Evolutionary conservation across 2,888 invertebrate genomes (phyloP), one percentile per base, ranked within the genome.

Genomic region (Arrhopalites spinosus): DNA sequence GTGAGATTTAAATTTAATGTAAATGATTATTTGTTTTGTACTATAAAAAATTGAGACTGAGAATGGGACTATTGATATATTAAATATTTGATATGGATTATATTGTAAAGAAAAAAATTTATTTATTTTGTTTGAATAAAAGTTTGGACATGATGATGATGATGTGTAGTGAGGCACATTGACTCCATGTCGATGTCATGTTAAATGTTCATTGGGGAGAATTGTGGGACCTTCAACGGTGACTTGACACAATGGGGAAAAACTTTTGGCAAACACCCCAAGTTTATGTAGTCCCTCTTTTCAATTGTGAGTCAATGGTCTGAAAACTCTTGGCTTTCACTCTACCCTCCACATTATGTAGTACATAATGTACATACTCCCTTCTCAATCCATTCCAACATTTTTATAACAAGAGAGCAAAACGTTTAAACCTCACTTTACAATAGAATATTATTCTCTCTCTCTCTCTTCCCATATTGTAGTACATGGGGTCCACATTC

Each of bases 181-280:
- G n/a, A n/a, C n/a, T 47, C 53, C 23, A 23, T 20, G 53, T 17
- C 23, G 53, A 53, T 20, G 13, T 61, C 13, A 23, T 27, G n/a
- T 61, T 15, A 59, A 63, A 29, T 63, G 27, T n/a, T 25, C 30
- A 27, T 29, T 15, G 20, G 30, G 30, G 36, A 36, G 5, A 36
- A 36, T 3, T 36, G 36, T 36, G 36, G 56, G 70, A 70, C 70
- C 70, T 70, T 56, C 70, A 30, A 36, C 29, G 70, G 70, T 56
- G 70, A 70, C 27, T n/a, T 70, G 70, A 56, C 56, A 70, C 56
- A 70, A 70, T 70, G 56, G 64, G n/a, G n/a, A n/a, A n/a, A 17
- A 64, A 64, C 64, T 64, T 36, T 64, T 30, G n/a, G 43, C 64
- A 43, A 64, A 70, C 70, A 70, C 53, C 70, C 69, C 56, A 56